phyloP scores from a whole-genome alignment of 2,113 vertebrate genomes.

The Pogonocichla stellata region DNA sequence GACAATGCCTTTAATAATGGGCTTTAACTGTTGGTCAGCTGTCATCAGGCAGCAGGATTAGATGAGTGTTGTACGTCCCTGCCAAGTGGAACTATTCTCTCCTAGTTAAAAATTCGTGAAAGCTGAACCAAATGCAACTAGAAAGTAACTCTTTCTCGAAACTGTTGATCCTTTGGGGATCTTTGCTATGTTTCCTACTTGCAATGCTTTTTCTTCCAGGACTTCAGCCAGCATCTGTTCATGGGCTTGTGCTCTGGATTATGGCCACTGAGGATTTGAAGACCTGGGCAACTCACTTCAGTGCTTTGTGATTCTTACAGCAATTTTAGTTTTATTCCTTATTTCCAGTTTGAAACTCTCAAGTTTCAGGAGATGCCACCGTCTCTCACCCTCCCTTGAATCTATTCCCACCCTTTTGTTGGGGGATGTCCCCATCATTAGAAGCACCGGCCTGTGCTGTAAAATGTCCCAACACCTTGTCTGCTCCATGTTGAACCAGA shows the following conservation, averaged over 20 bases:
- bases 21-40: not conserved
- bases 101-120: not conserved
- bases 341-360: not conserved
- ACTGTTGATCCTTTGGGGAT: not conserved
- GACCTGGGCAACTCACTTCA: not conserved
- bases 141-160: not conserved
- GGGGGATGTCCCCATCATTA: not conserved
- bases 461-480: not conserved
- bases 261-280: not conserved
- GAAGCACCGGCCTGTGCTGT: not conserved
- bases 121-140: not conserved
- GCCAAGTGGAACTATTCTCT: not conserved
- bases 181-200: not conserved
- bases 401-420: not conserved
- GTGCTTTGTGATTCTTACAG: not conserved
- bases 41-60: not conserved
- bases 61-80: not conserved
- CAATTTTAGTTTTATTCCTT: not conserved
- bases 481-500: not conserved
- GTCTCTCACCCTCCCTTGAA: not conserved
- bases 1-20: fast-evolving
- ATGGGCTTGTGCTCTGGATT: fast-evolving
- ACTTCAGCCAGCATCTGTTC: not conserved
- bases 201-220: not conserved
- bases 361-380: not conserved